These are phyloP conservation scores for Sinodicranocentrus sp. DNA, from an alignment of 2,888 invertebrate species.

Conservation along the genomic window DNA sequence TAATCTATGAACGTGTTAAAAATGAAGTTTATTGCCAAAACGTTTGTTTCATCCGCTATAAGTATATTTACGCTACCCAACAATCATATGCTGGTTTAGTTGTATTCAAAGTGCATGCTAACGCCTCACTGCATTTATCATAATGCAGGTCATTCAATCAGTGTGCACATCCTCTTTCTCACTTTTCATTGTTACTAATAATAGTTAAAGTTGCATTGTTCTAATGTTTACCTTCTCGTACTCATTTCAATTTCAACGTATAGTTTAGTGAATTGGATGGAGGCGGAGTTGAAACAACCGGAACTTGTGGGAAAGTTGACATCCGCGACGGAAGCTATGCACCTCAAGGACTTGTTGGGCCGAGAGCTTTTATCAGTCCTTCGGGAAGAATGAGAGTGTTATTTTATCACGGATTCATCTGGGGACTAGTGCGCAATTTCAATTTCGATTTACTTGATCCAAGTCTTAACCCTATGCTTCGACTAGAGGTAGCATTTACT, in stretches of 20 bases:
- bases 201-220: too few relatives aligned
- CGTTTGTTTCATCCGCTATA: too few relatives aligned
- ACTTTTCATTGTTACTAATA: background rate
- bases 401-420: conserved; percentile 72
- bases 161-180: background rate
- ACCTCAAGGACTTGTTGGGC: conserved; percentile 63
- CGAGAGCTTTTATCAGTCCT: conserved; percentile 62
- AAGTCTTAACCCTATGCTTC: conserved; percentile 68
- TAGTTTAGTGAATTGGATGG: conserved; percentile 69
- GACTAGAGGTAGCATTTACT: conserved; percentile 67
- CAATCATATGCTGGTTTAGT: too few relatives aligned
- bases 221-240: background rate
- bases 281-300: conserved; percentile 57
- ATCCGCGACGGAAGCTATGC: conserved; percentile 58
- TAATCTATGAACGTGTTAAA: too few relatives aligned
- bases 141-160: too few relatives aligned
- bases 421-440: conserved; percentile 71
- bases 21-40: too few relatives aligned
- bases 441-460: conserved; percentile 71
- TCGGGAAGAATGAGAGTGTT: conserved; percentile 68
- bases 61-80: too few relatives aligned
- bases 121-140: too few relatives aligned
- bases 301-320: conserved; percentile 73
- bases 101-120: too few relatives aligned
- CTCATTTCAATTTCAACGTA: conserved; percentile 14